Conservation (phyloP, 2,797 vertebrate species). For the Calcarius lapponicus region DNA sequence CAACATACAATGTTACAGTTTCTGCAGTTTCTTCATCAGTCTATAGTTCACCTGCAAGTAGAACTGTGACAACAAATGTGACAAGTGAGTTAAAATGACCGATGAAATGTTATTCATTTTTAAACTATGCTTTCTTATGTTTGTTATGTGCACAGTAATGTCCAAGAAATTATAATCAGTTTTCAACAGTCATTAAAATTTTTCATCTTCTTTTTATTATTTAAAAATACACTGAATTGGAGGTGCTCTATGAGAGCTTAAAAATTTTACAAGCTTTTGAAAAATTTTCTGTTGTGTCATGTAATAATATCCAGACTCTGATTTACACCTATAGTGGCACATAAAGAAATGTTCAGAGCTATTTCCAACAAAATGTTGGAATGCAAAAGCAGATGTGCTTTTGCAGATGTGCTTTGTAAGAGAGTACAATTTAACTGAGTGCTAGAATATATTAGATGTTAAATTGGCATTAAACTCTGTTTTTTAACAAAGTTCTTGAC, state of each 20-base stretch:
- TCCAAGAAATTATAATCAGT: not conserved
- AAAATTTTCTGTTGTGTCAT: not conserved
- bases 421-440: not conserved
- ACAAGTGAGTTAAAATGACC: constrained; percentile 81
- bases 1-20: constrained; percentile 81
- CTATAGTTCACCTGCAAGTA: constrained; percentile 87
- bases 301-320: not conserved
- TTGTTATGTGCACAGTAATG: not conserved
- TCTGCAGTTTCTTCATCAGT: constrained; percentile 85
- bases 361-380: not conserved
- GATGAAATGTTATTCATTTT: not conserved
- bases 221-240: not conserved
- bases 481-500: constrained; percentile 39
- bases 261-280: not conserved
- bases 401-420: not conserved
- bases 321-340: not conserved
- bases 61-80: constrained; percentile 83
- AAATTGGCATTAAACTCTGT: constrained; percentile 40
- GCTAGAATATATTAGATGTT: not conserved
- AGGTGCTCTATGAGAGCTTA: not conserved
- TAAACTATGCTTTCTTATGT: not conserved
- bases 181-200: not conserved
- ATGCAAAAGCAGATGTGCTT: not conserved
- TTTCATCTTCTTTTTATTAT: not conserved
- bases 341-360: not conserved